A percentile compares a stretch with the other conserved stretches of the same genome.
These are phyloP conservation scores for Odontomyia ornata DNA, from an alignment of 2,888 invertebrate species.

Conservation along the genomic window DNA sequence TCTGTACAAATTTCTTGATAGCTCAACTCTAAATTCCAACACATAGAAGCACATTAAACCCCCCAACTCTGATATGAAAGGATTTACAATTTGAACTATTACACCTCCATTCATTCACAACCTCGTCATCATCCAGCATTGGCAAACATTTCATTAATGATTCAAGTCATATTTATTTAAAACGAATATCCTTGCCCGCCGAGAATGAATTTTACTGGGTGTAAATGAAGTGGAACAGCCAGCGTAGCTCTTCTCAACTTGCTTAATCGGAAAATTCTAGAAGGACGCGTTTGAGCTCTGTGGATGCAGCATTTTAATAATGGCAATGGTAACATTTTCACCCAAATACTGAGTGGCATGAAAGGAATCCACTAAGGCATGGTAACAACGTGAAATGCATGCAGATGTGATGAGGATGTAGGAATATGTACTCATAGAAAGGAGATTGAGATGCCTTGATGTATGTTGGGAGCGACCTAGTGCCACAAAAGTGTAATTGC, in stretches of 20 bases:
- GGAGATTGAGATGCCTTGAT: background rate
- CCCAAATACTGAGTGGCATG: constrained; percentile 22
- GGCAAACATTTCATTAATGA: constrained; percentile 31
- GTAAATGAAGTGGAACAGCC: constrained; percentile 38
- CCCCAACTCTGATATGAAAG: constrained; percentile 3
- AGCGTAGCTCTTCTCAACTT: background rate
- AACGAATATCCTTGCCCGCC: constrained; percentile 19
- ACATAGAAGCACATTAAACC: background rate
- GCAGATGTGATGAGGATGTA: background rate
- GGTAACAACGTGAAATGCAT: constrained; percentile 17
- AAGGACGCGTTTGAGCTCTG: background rate
- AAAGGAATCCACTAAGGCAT: constrained; percentile 32
- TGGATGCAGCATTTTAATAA: background rate
- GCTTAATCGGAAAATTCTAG: constrained; percentile 37
- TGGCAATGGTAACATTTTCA: background rate
- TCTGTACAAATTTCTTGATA: too few species aligned
- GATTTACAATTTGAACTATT: constrained; percentile 39
- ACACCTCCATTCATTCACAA: background rate
- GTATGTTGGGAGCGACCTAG: constrained; percentile 19
- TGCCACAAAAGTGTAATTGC: constrained; percentile 42
- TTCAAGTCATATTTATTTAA: constrained; percentile 43
- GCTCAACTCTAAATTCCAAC: too few species aligned
- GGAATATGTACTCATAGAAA: background rate
- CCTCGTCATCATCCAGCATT: background rate
- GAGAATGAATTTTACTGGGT: constrained; percentile 29